These are phyloP conservation scores for Lerema accius DNA, from an alignment of 1,140 invertebrate genomes.

Conservation along the genomic window DNA sequence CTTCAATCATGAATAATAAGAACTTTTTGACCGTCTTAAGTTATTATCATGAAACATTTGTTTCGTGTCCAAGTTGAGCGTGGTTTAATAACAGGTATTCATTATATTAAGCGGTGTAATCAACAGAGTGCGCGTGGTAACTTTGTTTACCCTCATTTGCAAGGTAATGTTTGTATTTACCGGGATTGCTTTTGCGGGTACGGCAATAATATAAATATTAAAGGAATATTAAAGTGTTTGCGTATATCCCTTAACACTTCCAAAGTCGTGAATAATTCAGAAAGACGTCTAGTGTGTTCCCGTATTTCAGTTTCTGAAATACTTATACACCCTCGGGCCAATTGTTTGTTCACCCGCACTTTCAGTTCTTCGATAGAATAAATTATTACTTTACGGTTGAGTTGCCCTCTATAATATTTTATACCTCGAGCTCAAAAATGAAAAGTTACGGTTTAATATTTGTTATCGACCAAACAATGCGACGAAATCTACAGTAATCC, in stretches of 20 bases:
- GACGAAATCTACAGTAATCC: too few relatives aligned
- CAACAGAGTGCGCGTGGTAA: slow-evolving; percentile 50
- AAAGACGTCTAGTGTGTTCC: slow-evolving; percentile 40
- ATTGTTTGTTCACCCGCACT: slow-evolving; percentile 29
- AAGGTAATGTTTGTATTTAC: slow-evolving; percentile 57
- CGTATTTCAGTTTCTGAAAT: slow-evolving; percentile 36
- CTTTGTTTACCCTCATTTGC: slow-evolving; percentile 51
- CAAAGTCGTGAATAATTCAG: slow-evolving; percentile 71
- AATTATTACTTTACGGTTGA: slow-evolving; percentile 26
- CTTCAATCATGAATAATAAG: too few relatives aligned
- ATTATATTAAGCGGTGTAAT: slow-evolving; percentile 44
- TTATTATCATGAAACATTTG: neutral
- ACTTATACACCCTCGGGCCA: slow-evolving; percentile 29
- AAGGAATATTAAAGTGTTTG: slow-evolving; percentile 70
- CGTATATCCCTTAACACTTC: slow-evolving; percentile 67
- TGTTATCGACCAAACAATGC: too few relatives aligned
- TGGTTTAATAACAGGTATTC: slow-evolving; percentile 17
- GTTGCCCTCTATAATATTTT: neutral
- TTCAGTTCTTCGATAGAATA: slow-evolving; percentile 10
- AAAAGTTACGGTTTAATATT: too few relatives aligned
- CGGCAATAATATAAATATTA: slow-evolving; percentile 72
- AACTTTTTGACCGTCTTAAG: neutral
- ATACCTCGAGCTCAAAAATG: too few relatives aligned
- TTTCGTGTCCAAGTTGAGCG: neutral
- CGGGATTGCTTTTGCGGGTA: slow-evolving; percentile 55